phyloP scores from a whole-genome alignment of 1,140 invertebrate species.

The Temnothorax nylanderi region DNA sequence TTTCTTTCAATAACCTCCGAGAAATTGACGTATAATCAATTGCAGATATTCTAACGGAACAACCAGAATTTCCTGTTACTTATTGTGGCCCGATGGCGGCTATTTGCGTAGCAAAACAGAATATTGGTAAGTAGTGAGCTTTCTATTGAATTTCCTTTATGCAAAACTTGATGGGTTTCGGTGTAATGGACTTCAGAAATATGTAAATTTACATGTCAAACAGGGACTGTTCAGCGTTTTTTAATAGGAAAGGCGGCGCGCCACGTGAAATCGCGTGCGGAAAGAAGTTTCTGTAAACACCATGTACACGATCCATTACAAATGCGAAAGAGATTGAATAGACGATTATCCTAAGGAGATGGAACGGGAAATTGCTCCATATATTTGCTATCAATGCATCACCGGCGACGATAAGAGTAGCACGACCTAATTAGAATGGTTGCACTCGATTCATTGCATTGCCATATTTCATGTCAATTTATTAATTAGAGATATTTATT shows the following conservation, averaged over 20 bases:
- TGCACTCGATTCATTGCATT: neutral
- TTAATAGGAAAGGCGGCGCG: neutral
- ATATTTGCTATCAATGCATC: slow-evolving; percentile 28
- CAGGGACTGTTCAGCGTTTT: neutral
- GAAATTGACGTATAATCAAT: slow-evolving; percentile 48
- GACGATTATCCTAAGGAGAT: neutral
- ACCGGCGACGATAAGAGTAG: slow-evolving; percentile 61
- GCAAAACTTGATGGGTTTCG: neutral
- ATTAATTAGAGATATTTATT: neutral
- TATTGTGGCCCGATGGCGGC: slow-evolving; percentile 89
- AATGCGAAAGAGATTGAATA: slow-evolving; percentile 33
- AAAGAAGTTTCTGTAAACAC: slow-evolving; percentile 21
- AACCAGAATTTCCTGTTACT: slow-evolving; percentile 87
- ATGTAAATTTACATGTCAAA: neutral
- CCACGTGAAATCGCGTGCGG: slow-evolving; percentile 62
- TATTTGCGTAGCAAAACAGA: slow-evolving; percentile 86
- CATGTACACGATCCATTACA: neutral
- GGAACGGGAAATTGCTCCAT: neutral
- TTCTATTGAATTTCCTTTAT: neutral
- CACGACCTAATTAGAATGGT: slow-evolving; percentile 66
- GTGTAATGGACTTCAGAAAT: slow-evolving; percentile 7
- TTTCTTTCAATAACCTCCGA: neutral
- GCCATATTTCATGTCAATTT: neutral
- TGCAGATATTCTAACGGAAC: slow-evolving; percentile 86
- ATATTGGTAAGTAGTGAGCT: slow-evolving; percentile 86